These are phyloP conservation scores for Scolopax rusticola DNA, from an alignment of 2,797 vertebrate species.

Conservation along the genomic window DNA sequence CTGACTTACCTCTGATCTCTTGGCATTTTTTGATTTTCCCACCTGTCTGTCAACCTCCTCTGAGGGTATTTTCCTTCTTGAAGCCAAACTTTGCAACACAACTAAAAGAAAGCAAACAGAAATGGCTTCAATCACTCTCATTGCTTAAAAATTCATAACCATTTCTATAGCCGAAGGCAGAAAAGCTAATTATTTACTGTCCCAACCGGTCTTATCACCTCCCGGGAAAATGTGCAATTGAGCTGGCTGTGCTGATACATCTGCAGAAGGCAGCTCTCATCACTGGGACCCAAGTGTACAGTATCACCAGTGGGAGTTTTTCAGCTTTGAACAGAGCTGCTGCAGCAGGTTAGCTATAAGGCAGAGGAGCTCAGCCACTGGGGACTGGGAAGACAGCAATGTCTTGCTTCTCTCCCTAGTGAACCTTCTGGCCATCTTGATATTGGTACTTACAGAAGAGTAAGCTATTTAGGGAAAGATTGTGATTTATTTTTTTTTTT, in stretches of 20 bases:
- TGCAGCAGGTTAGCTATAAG: slow-evolving; percentile 38
- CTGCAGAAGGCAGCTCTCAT: slow-evolving; percentile 25
- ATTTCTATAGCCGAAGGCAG: slow-evolving; percentile 76
- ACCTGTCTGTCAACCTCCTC: slow-evolving; percentile 65
- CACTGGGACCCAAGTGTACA: neutral
- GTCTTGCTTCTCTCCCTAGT: neutral
- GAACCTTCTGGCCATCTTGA: slow-evolving; percentile 7
- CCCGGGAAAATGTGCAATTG: slow-evolving; percentile 34
- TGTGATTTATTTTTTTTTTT: neutral
- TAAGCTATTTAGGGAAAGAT: neutral
- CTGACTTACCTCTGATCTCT: slow-evolving; percentile 34
- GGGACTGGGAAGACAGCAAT: neutral
- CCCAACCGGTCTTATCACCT: slow-evolving; percentile 66
- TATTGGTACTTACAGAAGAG: neutral
- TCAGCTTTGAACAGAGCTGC: slow-evolving; percentile 64
- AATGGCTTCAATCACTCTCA: slow-evolving; percentile 71
- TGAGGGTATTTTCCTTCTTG: slow-evolving; percentile 55
- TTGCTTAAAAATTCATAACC: slow-evolving; percentile 80
- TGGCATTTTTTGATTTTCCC: slow-evolving; percentile 36
- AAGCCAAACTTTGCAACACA: slow-evolving; percentile 61
- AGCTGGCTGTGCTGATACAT: slow-evolving; percentile 22
- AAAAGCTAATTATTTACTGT: slow-evolving; percentile 81
- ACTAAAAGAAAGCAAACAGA: slow-evolving; percentile 74
- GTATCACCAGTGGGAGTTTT: slow-evolving; percentile 40
- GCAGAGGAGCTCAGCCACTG: neutral